A percentile compares a stretch with the other conserved stretches of the same genome.
Conservation (phyloP, 2,797 vertebrate species). For the Phaenicophaeus curvirostris region DNA sequence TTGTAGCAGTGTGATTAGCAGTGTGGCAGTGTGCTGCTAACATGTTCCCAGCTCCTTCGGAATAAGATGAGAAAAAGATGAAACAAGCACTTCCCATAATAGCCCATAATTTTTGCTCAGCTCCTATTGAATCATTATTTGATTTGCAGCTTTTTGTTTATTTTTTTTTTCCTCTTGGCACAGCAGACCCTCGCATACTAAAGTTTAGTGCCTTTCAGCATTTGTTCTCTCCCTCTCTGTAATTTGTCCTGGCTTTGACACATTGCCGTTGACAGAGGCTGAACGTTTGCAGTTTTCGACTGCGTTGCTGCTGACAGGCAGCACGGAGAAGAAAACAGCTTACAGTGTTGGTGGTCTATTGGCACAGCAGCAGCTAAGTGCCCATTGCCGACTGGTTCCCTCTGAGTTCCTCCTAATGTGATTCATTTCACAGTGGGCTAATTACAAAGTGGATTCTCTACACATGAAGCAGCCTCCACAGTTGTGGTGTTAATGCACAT, state of each 20-base stretch:
- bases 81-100: slow-evolving; percentile 28
- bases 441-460: slow-evolving; percentile 85
- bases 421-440: slow-evolving; percentile 84
- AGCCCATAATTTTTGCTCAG: slow-evolving; percentile 26
- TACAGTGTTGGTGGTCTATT: slow-evolving; percentile 72
- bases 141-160: slow-evolving; percentile 49
- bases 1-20: not conserved
- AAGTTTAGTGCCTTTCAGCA: slow-evolving; percentile 75
- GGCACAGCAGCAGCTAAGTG: slow-evolving; percentile 71
- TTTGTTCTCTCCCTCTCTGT: slow-evolving; percentile 39
- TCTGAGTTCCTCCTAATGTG: slow-evolving; percentile 65
- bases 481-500: slow-evolving; percentile 81
- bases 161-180: slow-evolving; percentile 4
- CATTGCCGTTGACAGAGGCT: slow-evolving; percentile 51
- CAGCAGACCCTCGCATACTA: slow-evolving; percentile 31
- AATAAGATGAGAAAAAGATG: not conserved
- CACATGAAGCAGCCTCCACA: slow-evolving; percentile 82
- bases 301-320: slow-evolving; percentile 60
- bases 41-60: not conserved
- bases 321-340: slow-evolving; percentile 30
- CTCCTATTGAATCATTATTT: slow-evolving; percentile 40
- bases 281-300: slow-evolving; percentile 54
- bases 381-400: slow-evolving; percentile 61
- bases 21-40: not conserved
- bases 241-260: slow-evolving; percentile 66